phyloP scores from a whole-genome alignment of 1,140 invertebrate genomes.

The Megalopta genalis region DNA sequence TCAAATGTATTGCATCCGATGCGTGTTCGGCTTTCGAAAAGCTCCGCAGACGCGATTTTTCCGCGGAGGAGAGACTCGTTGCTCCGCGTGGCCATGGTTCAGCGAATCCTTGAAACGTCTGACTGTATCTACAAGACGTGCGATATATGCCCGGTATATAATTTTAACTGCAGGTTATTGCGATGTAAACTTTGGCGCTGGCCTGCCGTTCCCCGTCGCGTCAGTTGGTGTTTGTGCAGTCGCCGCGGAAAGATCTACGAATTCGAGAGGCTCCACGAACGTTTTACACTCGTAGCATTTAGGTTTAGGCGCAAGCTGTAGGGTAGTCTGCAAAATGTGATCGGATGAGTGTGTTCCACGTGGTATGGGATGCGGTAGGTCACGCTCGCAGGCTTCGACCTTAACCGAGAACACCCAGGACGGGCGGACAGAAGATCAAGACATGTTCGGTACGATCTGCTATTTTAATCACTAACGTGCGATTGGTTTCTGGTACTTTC shows the following conservation, averaged over 20 bases:
- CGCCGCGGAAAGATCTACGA: slow-evolving; percentile 31
- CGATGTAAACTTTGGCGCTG: slow-evolving; percentile 69
- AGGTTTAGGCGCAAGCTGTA: not conserved
- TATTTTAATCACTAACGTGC: not conserved
- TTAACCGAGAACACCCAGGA: slow-evolving; percentile 40
- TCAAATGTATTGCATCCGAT: too few species aligned
- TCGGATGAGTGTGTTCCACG: slow-evolving; percentile 28
- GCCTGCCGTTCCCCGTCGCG: slow-evolving; percentile 33
- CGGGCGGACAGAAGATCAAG: slow-evolving; percentile 63
- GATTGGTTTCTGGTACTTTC: too few species aligned
- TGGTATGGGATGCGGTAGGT: slow-evolving; percentile 75
- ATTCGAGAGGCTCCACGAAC: not conserved
- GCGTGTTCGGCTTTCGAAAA: too few species aligned
- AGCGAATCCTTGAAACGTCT: slow-evolving; percentile 35
- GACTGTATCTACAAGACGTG: slow-evolving; percentile 35
- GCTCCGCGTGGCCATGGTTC: not conserved
- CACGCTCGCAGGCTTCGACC: slow-evolving; percentile 49
- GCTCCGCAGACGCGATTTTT: too few species aligned
- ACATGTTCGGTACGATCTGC: slow-evolving; percentile 67
- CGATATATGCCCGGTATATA: slow-evolving; percentile 64
- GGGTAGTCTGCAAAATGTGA: slow-evolving; percentile 43
- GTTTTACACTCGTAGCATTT: not conserved
- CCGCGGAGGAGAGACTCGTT: not conserved
- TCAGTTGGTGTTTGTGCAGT: slow-evolving; percentile 50
- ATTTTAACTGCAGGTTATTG: slow-evolving; percentile 72